Conservation (phyloP, 2,797 vertebrate species). For the Notoglanidium macrostoma region DNA sequence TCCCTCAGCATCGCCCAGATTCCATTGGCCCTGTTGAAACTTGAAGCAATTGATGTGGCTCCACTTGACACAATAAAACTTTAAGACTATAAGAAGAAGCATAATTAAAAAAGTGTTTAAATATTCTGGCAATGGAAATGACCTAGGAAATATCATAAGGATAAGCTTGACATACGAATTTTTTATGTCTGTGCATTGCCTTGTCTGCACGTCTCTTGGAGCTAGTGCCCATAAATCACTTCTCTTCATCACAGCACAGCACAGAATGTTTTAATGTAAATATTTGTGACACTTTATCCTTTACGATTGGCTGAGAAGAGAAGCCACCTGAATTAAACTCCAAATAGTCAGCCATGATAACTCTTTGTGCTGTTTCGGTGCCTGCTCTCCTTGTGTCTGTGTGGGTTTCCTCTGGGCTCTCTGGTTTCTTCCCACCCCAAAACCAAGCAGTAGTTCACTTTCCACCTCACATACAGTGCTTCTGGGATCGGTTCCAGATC, state of each 20-base stretch:
- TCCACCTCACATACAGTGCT: background rate
- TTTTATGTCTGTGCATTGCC: background rate
- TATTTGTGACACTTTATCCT: background rate
- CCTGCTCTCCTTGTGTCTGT: background rate
- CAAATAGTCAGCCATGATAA: background rate
- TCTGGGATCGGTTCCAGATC: background rate
- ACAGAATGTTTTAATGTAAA: background rate
- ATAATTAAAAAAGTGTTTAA: background rate
- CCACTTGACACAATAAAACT: background rate
- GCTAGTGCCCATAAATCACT: background rate
- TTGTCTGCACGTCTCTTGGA: background rate
- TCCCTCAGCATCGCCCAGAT: conserved; percentile 16
- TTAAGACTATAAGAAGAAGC: background rate
- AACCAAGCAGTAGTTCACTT: background rate
- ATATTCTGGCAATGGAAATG: background rate
- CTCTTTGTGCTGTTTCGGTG: background rate
- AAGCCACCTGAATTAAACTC: background rate
- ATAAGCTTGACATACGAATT: background rate
- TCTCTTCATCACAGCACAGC: background rate
- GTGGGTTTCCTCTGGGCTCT: background rate
- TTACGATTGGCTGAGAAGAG: background rate
- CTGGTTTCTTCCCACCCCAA: background rate
- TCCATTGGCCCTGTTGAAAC: conserved; percentile 18
- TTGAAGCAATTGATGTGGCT: background rate
- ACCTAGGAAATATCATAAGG: background rate